phyloP scores from a whole-genome alignment of 92 coral and sea anemone species.

The Nematostella vectensis region DNA sequence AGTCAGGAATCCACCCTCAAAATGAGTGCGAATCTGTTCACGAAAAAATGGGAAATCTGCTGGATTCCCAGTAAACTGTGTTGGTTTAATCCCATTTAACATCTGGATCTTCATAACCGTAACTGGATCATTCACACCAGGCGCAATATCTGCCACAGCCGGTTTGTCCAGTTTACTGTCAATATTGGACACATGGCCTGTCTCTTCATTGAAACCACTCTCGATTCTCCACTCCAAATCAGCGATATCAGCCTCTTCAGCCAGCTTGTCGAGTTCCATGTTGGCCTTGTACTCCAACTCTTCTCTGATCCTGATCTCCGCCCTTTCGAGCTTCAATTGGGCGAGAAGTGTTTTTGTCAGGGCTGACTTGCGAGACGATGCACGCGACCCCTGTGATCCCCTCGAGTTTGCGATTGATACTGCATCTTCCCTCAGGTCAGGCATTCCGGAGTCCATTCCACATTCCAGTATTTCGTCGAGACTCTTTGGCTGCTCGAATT shows the following conservation, averaged over 20 bases:
- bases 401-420: background rate
- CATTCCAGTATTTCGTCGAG: background rate
- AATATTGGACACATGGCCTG: background rate
- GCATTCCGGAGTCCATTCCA: background rate
- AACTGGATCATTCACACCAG: constrained; percentile 2
- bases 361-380: background rate
- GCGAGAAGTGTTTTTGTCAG: background rate
- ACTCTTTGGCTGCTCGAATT: background rate
- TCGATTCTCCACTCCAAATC: constrained; percentile 19
- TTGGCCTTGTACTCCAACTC: constrained; percentile 4
- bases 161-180: background rate
- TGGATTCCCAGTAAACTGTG: constrained; percentile 36
- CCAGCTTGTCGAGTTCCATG: constrained; percentile 12
- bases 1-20: constrained; percentile 27
- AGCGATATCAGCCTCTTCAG: constrained; percentile 10
- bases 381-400: background rate
- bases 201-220: no score
- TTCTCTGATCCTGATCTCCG: constrained; percentile 1
- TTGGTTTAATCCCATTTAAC: constrained; percentile 23
- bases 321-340: background rate
- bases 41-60: constrained; percentile 41
- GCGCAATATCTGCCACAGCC: background rate
- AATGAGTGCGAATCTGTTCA: constrained; percentile 27
- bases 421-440: background rate
- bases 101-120: constrained; percentile 31